Evolutionary conservation across 1,140 invertebrate species (phyloP).

Genomic region (Plectrocnemia conspersa): DNA sequence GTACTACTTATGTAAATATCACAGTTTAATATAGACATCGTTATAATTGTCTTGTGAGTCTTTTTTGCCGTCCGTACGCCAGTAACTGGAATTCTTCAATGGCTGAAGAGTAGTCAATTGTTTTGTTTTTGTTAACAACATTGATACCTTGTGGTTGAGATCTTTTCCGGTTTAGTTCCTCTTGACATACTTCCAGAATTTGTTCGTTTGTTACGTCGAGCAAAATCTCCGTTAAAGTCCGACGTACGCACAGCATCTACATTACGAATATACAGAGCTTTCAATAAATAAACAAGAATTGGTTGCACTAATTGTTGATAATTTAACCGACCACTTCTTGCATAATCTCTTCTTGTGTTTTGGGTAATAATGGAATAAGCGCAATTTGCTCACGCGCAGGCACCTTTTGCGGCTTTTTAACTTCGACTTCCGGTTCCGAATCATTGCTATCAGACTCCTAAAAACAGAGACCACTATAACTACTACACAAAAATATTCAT

Average conservation of each 20-base stretch:
- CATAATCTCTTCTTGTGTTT: constrained; percentile 45
- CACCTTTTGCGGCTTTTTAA: constrained; percentile 28
- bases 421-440: constrained; percentile 35
- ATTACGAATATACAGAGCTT: constrained; percentile 27
- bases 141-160: constrained; percentile 47
- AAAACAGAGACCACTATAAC: no score
- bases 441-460: constrained; percentile 42
- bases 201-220: constrained; percentile 89
- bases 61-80: not conserved
- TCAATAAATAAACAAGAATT: constrained; percentile 13
- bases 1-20: no score
- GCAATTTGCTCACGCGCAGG: not conserved
- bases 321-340: constrained; percentile 52
- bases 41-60: no score
- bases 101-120: constrained; percentile 13
- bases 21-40: no score
- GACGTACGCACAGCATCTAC: constrained; percentile 84
- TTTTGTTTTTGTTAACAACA: constrained; percentile 28
- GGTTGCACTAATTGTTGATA: constrained; percentile 7
- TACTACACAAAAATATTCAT: no score
- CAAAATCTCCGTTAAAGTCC: constrained; percentile 85
- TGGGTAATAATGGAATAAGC: constrained; percentile 35
- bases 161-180: constrained; percentile 55
- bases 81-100: constrained; percentile 13
- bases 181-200: constrained; percentile 74